These are phyloP conservation scores for Cyprinodon brontotheroides DNA, from an alignment of 2,113 vertebrate species.

Conservation along the genomic window DNA sequence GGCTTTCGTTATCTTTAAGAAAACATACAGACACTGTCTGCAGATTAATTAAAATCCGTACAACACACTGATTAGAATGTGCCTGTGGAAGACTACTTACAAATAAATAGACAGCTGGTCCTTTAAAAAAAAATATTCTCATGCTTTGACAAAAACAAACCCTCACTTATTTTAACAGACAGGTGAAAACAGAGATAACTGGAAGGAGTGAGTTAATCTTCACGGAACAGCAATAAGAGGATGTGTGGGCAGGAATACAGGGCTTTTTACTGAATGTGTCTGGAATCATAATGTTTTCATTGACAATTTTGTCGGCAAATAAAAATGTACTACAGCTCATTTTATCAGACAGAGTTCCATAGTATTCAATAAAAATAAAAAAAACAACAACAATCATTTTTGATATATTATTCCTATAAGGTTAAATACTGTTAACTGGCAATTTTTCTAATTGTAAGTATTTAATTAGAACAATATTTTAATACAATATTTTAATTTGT, in stretches of 20 bases:
- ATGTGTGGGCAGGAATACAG: constrained; percentile 14
- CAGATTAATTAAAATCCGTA: constrained; percentile 77
- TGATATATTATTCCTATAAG: background rate
- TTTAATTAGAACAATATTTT: background rate
- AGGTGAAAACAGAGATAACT: constrained; percentile 73
- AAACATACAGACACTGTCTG: constrained; percentile 67
- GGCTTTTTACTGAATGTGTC: constrained; percentile 20
- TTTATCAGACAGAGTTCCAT: constrained; percentile 14
- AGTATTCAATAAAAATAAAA: background rate
- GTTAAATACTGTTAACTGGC: background rate
- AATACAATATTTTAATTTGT: background rate
- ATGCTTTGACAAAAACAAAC: constrained; percentile 59
- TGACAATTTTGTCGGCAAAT: background rate
- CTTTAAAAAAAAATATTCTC: constrained; percentile 47
- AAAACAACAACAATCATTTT: too few species aligned
- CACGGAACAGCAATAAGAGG: constrained; percentile 29
- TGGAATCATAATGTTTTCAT: constrained; percentile 41
- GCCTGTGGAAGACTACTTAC: constrained; percentile 53
- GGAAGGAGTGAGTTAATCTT: constrained; percentile 47
- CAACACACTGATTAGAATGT: constrained; percentile 65
- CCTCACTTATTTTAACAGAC: constrained; percentile 45
- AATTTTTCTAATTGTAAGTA: background rate
- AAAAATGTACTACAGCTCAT: constrained; percentile 6
- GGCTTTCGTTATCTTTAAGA: constrained; percentile 69
- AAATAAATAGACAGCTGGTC: constrained; percentile 68